phyloP scores from a whole-genome alignment of 1,140 invertebrate species.

The Zophobas atratus region DNA sequence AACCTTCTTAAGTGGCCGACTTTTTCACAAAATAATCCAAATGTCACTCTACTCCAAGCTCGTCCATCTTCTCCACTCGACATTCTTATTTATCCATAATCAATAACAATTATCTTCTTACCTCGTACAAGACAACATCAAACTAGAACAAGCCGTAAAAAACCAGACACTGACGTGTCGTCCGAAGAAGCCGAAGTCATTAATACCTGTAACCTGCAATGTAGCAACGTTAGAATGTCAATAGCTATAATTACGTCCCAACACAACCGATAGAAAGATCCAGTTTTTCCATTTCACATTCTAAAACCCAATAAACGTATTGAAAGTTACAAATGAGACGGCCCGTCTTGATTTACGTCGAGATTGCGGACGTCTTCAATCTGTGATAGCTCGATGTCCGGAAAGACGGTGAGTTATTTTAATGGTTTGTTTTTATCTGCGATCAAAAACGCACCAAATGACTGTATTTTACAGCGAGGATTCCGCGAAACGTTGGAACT shows the following conservation, averaged over 20 bases:
- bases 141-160: neutral
- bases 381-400: neutral
- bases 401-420: neutral
- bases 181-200: neutral
- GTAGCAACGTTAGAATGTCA: slow-evolving; percentile 22
- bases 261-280: neutral
- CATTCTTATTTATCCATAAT: too few relatives aligned
- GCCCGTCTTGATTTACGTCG: neutral
- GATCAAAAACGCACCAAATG: too few relatives aligned
- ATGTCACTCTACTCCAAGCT: too few relatives aligned
- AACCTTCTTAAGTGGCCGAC: too few relatives aligned
- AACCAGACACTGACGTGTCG: neutral
- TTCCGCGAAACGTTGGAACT: neutral
- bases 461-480: neutral
- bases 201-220: neutral
- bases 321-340: slow-evolving; percentile 37
- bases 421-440: neutral
- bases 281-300: slow-evolving; percentile 1
- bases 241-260: slow-evolving; percentile 1
- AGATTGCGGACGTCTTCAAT: slow-evolving; percentile 9
- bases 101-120: too few relatives aligned
- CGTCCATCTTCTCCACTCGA: too few relatives aligned
- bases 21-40: too few relatives aligned
- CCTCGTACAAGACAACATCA: neutral
- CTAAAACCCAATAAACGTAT: slow-evolving; percentile 18